Conservation (phyloP, 2,113 vertebrate genomes). For the Malurus alboscapulatus region DNA sequence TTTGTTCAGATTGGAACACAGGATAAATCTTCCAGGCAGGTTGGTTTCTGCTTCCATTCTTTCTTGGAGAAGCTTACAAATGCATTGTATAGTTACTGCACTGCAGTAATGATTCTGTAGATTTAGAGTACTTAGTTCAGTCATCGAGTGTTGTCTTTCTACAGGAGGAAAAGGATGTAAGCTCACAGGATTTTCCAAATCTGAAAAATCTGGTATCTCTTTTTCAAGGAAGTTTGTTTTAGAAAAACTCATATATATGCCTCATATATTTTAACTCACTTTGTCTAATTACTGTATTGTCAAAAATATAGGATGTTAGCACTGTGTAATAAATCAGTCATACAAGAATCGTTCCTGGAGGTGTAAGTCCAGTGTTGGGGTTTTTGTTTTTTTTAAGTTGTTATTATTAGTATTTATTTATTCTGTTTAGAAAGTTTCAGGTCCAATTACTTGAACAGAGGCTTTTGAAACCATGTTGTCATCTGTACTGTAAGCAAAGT, state of each 20-base stretch:
- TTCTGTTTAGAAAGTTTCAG: not conserved
- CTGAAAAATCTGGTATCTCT: not conserved
- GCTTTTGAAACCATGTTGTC: not conserved
- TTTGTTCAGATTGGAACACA: not conserved
- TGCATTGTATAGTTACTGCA: not conserved
- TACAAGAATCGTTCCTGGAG: not conserved
- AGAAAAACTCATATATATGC: not conserved
- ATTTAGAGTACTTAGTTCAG: not conserved
- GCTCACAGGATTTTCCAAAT: not conserved
- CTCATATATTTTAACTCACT: not conserved
- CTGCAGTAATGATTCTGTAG: not conserved
- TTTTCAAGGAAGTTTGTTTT: not conserved
- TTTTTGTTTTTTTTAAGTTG: not conserved
- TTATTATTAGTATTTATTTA: not conserved
- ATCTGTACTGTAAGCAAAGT: not conserved
- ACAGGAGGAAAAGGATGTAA: accelerated
- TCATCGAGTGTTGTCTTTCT: not conserved
- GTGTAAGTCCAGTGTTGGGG: not conserved
- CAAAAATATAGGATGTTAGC: not conserved
- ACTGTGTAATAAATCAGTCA: not conserved
- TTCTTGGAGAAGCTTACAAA: not conserved
- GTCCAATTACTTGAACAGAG: not conserved
- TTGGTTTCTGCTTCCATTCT: not conserved
- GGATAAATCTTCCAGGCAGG: not conserved
- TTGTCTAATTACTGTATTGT: not conserved